Evolutionary conservation across 2,888 invertebrate species (phyloP), one percentile per base, ranked within the genome.

Genomic region (Drosophila rubida): DNA sequence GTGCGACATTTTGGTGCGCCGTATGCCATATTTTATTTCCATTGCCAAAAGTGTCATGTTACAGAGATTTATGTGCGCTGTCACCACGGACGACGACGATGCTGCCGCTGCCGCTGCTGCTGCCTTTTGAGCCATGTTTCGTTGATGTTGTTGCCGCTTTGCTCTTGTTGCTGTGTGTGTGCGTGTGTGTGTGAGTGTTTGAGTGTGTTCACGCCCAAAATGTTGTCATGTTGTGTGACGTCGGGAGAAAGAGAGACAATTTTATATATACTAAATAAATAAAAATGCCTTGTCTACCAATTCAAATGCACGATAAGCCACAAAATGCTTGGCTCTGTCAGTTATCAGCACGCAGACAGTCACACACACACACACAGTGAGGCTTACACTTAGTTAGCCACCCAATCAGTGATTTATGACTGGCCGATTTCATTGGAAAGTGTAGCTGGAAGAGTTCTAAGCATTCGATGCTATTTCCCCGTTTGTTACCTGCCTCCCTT

Each of bases 41-140:
- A 90, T 90, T 91, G 91, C 91, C 91, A 91, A 91, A 91, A 91
- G 91, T 91, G 91, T 91, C 91, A 91, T 91, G 91, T 91, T 91
- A 88, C 90, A 85, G 84, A 90, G 91, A 91, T 91, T 91, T 91
- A 91, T 90, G 90, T 85, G 80, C 84, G 82, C 85, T 86, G 86
- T 88, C 86, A 87, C 61, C 57, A 63, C 58, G 73, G 79, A 75
- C 76, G 82, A 75, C 81, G 69, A 81, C 32, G 32, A 32, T n/a
- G 32, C 11, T n/a, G 30, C 11, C 11, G 30, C 11, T 23, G 59
- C 11, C 16, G 59, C 27, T 35, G 58, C 65, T 69, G 73, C 54
- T 71, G 75, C 74, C 64, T 75, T 75, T 86, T 71, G 80, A 79
- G 77, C 80, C 76, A 76, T 75, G 79, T 75, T 78, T 50, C 35